Base-by-base conservation (phyloP, 2,888 invertebrate genomes). In the Tridacna gigas region DNA sequence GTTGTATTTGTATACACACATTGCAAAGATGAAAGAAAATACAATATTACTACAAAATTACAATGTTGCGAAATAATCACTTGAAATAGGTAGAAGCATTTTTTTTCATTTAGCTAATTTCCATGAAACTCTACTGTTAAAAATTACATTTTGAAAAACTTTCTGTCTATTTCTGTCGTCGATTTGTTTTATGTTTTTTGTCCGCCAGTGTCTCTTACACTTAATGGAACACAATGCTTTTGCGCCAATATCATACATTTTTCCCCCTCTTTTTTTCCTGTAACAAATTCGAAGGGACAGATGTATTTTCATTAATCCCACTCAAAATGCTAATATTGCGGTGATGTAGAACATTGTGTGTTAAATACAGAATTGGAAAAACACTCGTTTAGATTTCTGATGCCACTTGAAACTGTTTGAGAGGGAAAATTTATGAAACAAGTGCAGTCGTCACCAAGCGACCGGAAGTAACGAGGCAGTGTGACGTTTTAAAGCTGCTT, bases 221-320 rank as follows among this genome's bases (percentile, higher is more conserved):
- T 63, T 63, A 63, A 63, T 25, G 7, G n/a, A 63, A 63, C 25
- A 63, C 63, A 3, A 63, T 7, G 63, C 63, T 22, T 37, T 63
- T 63, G n/a, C 63, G 63, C 63, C 26, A 63, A 25, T 63, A 3
- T 22, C 13, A 25, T 13, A 63, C 13, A 22, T 63, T 63, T 63
- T 63, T 63, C 15, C 5, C 22, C 2, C 3, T 63, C n/a, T 22
- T 25, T 20, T 63, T 63, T 22, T 18, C 45, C 71, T 25, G 51
- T 51, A 18, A 51, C 45, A 56, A 37, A 37, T 37, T 74, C 37
- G 45, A 45, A 47, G 20, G 51, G 79, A 79, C 79, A 79, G 79
- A 79, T 79, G 79, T 79, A 79, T 73, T 61, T 65, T 37, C 45
- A 73, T 79, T 79, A 79, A 79, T 79, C 37, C 63, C 48, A 61